Base-by-base conservation (phyloP, 2,888 invertebrate genomes). In the Hydropsyche betteni region DNA sequence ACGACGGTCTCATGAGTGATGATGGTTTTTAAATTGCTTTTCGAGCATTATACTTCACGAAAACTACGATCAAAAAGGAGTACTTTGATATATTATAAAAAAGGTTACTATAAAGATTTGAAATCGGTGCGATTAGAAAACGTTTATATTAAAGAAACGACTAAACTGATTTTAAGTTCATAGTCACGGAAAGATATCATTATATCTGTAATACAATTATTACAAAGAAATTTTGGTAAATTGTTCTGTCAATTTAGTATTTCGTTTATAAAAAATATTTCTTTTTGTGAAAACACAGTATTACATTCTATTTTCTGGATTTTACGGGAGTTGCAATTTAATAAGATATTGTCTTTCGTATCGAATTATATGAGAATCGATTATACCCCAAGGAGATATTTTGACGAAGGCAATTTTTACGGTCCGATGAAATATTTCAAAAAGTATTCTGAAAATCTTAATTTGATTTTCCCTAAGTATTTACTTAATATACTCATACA, bases 391-490 rank as follows among this genome's bases (percentile, higher is more conserved):
- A 69, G 69, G 69, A 50, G 69, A 69, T 69, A 64, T 69, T 69
- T 51, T 69, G 69, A 69, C 44, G 51, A 51, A 50, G 50, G 69
- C 51, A 50, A 69, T 69, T 69, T 69, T 50, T 69, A 69, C 51
- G 14, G 33, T 69, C 44, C 69, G 69, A 44, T 50, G 14, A 69
- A 50, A 69, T 33, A 38, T 69, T 69, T 50, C 36, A 38, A 50
- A 69, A 69, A 69, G 51, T 69, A 69, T 69, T 51, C 34, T 10
- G 69, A 69, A 69, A 69, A 69, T 69, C 51, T 69, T 69, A 69
- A 69, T 69, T 69, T 50, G 24, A 69, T 69, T 69, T 69, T 12
- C 64, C 36, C 6, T n/a, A 24, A 8, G 16, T n/a, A n/a, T 53
- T 44, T 10, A 44, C 44, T 44, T 44, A 8, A 53, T 12, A n/a